Evolutionary conservation across 2,113 vertebrate genomes (phyloP).

Genomic region (Psettodes erumei): DNA sequence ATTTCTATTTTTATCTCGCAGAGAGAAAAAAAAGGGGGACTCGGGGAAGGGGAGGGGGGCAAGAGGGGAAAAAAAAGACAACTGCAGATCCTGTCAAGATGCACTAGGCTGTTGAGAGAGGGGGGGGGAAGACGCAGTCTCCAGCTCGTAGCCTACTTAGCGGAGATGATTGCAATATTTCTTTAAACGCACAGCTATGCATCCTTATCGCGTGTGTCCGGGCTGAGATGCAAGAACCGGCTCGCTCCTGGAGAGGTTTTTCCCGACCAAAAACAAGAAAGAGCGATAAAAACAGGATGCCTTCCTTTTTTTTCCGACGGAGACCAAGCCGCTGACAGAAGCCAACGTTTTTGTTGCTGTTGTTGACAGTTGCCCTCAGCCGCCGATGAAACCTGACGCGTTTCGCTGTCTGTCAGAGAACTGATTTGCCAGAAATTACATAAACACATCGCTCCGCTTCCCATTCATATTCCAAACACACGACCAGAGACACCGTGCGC

Average conservation of each 20-base stretch:
- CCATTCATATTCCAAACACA: conserved; percentile 70
- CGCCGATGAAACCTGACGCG: neutral
- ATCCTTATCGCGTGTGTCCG: conserved; percentile 37
- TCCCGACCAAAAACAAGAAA: conserved; percentile 31
- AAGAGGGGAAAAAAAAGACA: conserved; percentile 30
- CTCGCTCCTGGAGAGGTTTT: conserved; percentile 50
- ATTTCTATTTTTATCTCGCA: conserved; percentile 73
- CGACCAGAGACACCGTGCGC: conserved; percentile 54
- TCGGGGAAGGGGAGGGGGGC: neutral
- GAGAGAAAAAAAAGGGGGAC: neutral
- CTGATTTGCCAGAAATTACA: conserved; percentile 50
- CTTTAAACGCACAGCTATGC: conserved; percentile 52
- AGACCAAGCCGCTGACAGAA: conserved; percentile 45
- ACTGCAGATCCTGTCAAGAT: conserved; percentile 76
- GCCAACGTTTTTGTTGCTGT: conserved; percentile 26
- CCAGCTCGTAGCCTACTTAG: conserved; percentile 40
- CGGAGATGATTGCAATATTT: conserved; percentile 63
- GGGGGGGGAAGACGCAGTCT: conserved; percentile 73
- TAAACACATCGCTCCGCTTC: conserved; percentile 29
- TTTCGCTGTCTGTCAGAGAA: neutral
- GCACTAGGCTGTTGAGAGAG: conserved; percentile 61
- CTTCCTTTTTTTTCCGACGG: conserved; percentile 51
- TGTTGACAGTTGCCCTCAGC: conserved; percentile 18
- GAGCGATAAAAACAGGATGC: conserved; percentile 38
- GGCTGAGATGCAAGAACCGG: conserved; percentile 33